phyloP scores from a whole-genome alignment of 2,113 vertebrate species.

The Boleophthalmus pectinirostris region DNA sequence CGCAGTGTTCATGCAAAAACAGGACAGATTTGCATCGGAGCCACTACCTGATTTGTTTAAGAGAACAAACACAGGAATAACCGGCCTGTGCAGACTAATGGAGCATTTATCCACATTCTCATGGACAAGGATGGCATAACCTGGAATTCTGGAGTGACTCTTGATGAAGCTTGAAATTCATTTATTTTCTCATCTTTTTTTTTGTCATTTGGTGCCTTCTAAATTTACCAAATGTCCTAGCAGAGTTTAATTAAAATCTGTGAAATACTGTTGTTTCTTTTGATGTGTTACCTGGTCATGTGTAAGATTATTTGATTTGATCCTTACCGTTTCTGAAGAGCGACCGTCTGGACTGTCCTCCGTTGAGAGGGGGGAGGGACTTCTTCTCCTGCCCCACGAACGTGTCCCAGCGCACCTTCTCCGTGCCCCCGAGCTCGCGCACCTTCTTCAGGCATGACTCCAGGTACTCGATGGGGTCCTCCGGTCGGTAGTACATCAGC shows the following conservation, averaged over 20 bases:
- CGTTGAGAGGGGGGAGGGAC: conserved; percentile 91
- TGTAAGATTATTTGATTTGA: too few relatives aligned
- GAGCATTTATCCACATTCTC: too few relatives aligned
- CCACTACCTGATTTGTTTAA: not conserved
- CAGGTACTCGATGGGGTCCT: conserved; percentile 95
- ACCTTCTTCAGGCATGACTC: conserved; percentile 93
- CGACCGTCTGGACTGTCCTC: conserved; percentile 89
- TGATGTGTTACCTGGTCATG: too few relatives aligned
- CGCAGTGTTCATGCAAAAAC: not conserved
- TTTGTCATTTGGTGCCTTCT: too few relatives aligned
- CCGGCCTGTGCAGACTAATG: too few relatives aligned
- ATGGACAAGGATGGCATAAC: too few relatives aligned
- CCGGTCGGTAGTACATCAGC: conserved; percentile 93
- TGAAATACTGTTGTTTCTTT: too few relatives aligned
- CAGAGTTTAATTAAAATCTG: too few relatives aligned
- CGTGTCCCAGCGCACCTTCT: conserved; percentile 96
- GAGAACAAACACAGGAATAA: not conserved
- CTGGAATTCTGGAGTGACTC: too few relatives aligned
- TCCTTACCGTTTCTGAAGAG: conserved; percentile 94
- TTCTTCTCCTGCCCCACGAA: conserved; percentile 97
- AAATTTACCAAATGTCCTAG: too few relatives aligned
- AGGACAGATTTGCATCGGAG: conserved; percentile 25
- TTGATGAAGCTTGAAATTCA: too few relatives aligned
- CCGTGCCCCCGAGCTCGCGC: conserved; percentile 89
- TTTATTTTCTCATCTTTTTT: too few relatives aligned